Percentiles rank a stretch among this genome's conserved stretches.
Conservation (phyloP, 2,113 vertebrate species). For the Mirounga angustirostris region DNA sequence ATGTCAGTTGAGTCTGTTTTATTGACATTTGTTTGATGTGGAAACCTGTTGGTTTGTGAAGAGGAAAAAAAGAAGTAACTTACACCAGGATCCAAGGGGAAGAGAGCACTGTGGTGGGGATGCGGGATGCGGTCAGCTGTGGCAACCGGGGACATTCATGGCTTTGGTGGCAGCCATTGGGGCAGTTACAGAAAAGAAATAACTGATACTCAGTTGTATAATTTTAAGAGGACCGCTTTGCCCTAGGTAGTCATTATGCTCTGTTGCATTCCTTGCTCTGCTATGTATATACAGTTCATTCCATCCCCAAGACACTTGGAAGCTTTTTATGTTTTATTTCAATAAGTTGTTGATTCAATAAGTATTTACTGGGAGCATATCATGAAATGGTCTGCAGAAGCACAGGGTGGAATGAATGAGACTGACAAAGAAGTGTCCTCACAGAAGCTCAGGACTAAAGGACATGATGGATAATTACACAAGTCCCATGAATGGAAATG, state of each 20-base stretch:
- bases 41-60: background rate
- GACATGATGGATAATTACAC: rapidly evolving
- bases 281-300: rapidly evolving
- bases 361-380: rapidly evolving
- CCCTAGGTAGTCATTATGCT: rapidly evolving
- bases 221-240: background rate
- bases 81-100: too few species aligned
- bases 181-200: background rate
- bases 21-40: background rate
- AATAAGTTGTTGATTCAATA: background rate
- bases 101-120: background rate
- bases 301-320: rapidly evolving
- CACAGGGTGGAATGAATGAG: background rate
- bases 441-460: rapidly evolving
- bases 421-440: rapidly evolving
- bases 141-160: rapidly evolving
- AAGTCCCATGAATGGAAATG: background rate
- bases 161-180: rapidly evolving
- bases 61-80: rapidly evolving
- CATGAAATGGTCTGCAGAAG: too few species aligned
- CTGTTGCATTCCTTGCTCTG: rapidly evolving
- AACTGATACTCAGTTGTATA: rapidly evolving
- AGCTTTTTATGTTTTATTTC: too few species aligned
- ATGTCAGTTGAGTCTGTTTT: background rate
- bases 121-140: rapidly evolving